phyloP scores from a whole-genome alignment of 2,113 vertebrate species.

The Aspidoscelis tigris region DNA sequence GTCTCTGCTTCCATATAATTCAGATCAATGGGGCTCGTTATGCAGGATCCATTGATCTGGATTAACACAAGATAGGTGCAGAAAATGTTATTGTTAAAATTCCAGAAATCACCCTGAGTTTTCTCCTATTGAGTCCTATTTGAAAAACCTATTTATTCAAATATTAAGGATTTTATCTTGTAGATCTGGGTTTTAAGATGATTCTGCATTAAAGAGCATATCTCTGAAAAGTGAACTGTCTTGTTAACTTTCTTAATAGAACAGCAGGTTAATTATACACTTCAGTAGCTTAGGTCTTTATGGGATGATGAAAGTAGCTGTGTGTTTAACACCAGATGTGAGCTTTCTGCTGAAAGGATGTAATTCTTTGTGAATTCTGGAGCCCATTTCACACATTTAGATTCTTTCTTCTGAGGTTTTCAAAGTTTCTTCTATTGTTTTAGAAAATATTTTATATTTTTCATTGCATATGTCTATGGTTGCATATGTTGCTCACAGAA shows the following conservation, averaged over 20 bases:
- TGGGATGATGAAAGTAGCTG: conserved; percentile 4
- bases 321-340: conserved; percentile 1
- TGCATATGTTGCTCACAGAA: neutral
- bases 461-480: neutral
- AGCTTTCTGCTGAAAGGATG: conserved; percentile 23
- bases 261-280: conserved; percentile 27
- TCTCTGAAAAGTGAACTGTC: conserved; percentile 6
- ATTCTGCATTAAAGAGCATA: neutral
- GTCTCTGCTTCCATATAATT: too few relatives aligned
- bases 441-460: neutral
- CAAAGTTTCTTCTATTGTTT: conserved; percentile 19
- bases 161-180: neutral
- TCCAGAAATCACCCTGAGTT: neutral
- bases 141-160: neutral
- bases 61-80: too few relatives aligned
- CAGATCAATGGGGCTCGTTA: too few relatives aligned
- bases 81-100: too few relatives aligned
- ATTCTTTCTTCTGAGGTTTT: neutral
- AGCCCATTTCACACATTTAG: neutral
- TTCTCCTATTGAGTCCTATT: neutral
- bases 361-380: neutral
- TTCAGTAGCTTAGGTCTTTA: conserved; percentile 25
- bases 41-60: too few relatives aligned
- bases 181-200: neutral
- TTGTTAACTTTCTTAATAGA: conserved; percentile 33